Percentiles rank a stretch among this genome's conserved stretches.
phyloP scores from a whole-genome alignment of 1,140 invertebrate genomes.

The Tetragonula clypearis region DNA sequence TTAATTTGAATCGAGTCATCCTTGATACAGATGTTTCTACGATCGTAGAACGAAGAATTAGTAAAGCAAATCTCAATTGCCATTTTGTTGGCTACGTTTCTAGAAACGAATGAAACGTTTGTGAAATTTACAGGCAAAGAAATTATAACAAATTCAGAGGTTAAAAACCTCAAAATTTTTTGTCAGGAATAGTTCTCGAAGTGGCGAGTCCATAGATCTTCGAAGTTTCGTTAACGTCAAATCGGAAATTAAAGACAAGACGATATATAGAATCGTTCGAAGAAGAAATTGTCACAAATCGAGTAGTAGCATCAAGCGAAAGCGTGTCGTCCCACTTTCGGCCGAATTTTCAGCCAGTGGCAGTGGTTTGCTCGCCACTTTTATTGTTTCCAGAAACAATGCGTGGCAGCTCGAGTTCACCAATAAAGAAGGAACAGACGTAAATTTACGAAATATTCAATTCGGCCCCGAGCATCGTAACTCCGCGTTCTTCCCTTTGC shows the following conservation, averaged over 20 bases:
- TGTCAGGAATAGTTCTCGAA: no score
- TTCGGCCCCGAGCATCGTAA: background rate
- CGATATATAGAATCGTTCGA: background rate
- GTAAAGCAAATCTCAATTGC: no score
- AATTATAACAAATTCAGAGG: no score
- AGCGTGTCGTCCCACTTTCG: background rate
- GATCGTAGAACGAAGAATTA: no score
- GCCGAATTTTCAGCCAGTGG: background rate
- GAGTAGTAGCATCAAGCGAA: background rate
- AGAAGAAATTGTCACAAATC: background rate
- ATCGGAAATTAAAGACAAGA: background rate
- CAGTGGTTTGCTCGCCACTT: background rate
- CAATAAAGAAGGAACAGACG: background rate
- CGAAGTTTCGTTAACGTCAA: no score
- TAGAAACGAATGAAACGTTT: no score
- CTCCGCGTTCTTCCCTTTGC: background rate
- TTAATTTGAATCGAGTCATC: background rate
- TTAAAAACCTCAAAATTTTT: no score
- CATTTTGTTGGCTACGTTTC: no score
- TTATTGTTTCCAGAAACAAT: background rate
- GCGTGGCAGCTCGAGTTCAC: background rate
- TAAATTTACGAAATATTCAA: background rate
- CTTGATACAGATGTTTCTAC: no score
- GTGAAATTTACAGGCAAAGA: no score
- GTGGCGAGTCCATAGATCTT: no score